phyloP scores from a whole-genome alignment of 1,140 invertebrate species.

The Neotoxoptera formosana region DNA sequence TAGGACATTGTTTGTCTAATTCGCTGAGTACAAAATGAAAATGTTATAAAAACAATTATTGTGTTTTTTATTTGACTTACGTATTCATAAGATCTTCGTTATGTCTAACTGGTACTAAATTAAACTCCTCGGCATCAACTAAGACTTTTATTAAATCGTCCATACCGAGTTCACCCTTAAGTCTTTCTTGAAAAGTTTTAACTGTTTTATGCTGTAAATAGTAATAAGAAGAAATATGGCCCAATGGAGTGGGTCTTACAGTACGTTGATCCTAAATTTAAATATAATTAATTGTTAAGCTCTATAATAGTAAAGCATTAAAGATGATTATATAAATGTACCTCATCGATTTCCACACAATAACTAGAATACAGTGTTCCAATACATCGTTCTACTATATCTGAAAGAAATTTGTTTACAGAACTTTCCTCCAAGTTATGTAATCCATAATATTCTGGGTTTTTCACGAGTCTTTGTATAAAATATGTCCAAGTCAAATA shows the following conservation, averaged over 20 bases:
- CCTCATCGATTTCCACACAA: constrained; percentile 75
- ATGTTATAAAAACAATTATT: not conserved
- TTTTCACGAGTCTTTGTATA: constrained; percentile 87
- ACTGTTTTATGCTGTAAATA: constrained; percentile 95
- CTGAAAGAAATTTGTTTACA: constrained; percentile 78
- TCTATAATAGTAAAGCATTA: not conserved
- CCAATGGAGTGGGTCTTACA: constrained; percentile 83
- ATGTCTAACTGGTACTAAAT: constrained; percentile 94
- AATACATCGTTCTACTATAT: constrained; percentile 80
- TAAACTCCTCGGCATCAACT: constrained; percentile 89
- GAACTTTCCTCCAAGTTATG: constrained; percentile 76
- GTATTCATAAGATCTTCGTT: constrained; percentile 97
- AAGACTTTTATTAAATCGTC: constrained; percentile 83
- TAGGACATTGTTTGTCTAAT: constrained; percentile 78
- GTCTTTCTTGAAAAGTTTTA: constrained; percentile 77
- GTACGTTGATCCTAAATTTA: constrained; percentile 71
- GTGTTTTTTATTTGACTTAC: constrained; percentile 65
- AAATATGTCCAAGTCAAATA: constrained; percentile 99
- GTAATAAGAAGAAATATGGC: constrained; percentile 94
- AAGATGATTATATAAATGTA: constrained; percentile 59
- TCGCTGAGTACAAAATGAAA: constrained; percentile 70
- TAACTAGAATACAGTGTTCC: constrained; percentile 75
- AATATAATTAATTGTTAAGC: not conserved
- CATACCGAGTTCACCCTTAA: constrained; percentile 72
- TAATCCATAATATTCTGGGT: constrained; percentile 92